A percentile compares a stretch with the other conserved stretches of the same genome.
Conservation (phyloP, 53 echinoderm and acorn worm genomes). For the Actinopyga echinites region DNA sequence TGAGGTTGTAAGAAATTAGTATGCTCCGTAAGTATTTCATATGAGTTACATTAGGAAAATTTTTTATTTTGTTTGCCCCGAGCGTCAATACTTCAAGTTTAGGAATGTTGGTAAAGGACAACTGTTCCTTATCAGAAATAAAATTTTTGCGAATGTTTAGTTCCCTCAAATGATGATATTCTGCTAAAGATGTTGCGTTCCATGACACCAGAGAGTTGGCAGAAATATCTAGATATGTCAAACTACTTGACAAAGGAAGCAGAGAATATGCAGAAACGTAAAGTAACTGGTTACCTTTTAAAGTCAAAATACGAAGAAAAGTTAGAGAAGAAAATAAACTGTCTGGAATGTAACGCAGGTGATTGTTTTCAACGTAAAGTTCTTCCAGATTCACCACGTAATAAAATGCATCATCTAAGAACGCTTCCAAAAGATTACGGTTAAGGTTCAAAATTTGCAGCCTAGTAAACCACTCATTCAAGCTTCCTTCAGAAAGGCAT, state of each 20-base stretch:
- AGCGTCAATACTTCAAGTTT: neutral
- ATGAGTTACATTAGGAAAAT: neutral
- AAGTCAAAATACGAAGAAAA: neutral
- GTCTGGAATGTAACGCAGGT: slow-evolving; percentile 2
- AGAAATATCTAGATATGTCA: neutral
- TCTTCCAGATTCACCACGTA: neutral
- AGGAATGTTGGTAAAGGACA: slow-evolving; percentile 13
- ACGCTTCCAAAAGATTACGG: neutral
- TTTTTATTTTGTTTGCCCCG: neutral
- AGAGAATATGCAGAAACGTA: neutral
- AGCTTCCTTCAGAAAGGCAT: neutral
- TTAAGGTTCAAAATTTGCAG: neutral
- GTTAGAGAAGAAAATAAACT: neutral
- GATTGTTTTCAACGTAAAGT: neutral
- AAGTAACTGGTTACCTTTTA: neutral
- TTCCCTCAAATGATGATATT: neutral
- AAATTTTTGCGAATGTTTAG: neutral
- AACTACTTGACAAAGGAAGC: neutral
- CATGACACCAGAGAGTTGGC: neutral
- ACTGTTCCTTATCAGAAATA: neutral
- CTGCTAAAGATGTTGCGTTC: neutral
- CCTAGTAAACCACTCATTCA: neutral
- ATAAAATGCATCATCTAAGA: neutral
- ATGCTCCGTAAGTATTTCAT: neutral
- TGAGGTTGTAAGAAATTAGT: neutral